Evolutionary conservation across 2,113 vertebrate genomes (phyloP), one percentile per base, ranked within the genome.

Genomic region (Thunnus maccoyii): DNA sequence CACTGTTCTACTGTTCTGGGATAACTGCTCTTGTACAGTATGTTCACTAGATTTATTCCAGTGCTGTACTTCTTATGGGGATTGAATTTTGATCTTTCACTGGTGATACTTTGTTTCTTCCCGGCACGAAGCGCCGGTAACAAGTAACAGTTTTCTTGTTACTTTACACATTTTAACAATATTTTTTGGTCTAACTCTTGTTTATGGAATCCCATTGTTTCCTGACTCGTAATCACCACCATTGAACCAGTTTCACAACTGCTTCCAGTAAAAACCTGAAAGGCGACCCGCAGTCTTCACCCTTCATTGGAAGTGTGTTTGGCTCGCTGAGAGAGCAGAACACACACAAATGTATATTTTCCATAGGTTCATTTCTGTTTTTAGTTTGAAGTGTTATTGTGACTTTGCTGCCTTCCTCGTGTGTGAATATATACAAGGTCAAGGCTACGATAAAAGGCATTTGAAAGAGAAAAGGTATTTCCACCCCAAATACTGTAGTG

Each of bases 401-500:
- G 51, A 41, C 20, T 6, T 13, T 18, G 10, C 5, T 44, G 5
- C 20, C 16, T 3, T 22, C 52, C 22, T 18, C 3, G 0, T 36
- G 47, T 1, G 22, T 22, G 20, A 20, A 1, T 56, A 9, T 8
- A 56, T 44, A 67, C 71, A 71, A 16, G 51, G 56, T 56, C 85
- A 32, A 52, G 15, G 63, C 51, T 2, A 25, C 17, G 18, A 10
- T 51, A 17, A 77, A 72, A 78, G 82, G 50, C 54, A 15, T 85
- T 56, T 80, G 17, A 79, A 78, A 65, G 57, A 57, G 64, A 3
- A 25, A 3, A 32, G 41, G 41, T 60, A 27, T 86, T 89, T 65
- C 36, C 55, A 13, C 32, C 56, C 51, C 55, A 54, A 80, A 84
- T 32, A 41, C 7, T 41, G 36, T 41, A 41, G 13, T 68, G 50